These are phyloP conservation scores for Momotus momota DNA, from an alignment of 2,797 vertebrate genomes.

Conservation along the genomic window DNA sequence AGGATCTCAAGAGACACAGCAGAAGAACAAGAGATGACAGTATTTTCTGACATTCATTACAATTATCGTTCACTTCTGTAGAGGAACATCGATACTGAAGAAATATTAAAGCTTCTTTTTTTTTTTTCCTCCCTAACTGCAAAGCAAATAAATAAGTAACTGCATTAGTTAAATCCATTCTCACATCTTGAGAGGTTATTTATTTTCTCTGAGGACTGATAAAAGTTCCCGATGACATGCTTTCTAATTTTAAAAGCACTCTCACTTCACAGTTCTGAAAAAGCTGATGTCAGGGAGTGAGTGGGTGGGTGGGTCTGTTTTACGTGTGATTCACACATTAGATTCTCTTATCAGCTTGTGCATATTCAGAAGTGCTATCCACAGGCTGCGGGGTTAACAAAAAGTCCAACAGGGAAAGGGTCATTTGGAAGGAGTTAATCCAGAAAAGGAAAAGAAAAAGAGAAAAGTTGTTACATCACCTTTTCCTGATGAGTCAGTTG, in stretches of 20 bases:
- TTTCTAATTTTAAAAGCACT: conserved; percentile 84
- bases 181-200: conserved; percentile 78
- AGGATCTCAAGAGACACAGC: neutral
- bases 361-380: conserved; percentile 76
- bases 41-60: conserved; percentile 63
- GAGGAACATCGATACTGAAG: conserved; percentile 15
- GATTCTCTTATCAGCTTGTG: conserved; percentile 77
- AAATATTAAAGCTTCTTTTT: conserved; percentile 66
- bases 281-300: conserved; percentile 80
- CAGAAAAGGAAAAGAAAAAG: neutral
- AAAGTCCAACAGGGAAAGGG: neutral
- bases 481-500: neutral
- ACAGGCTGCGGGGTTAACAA: conserved; percentile 23
- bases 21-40: neutral
- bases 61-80: conserved; percentile 58
- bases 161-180: conserved; percentile 66
- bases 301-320: conserved; percentile 79
- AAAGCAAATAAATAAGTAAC: conserved; percentile 76
- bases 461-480: neutral
- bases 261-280: conserved; percentile 81
- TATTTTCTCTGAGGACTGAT: conserved; percentile 80
- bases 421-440: conserved; percentile 22
- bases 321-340: conserved; percentile 83
- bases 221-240: conserved; percentile 82
- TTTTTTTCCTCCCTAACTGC: conserved; percentile 27